phyloP scores from a whole-genome alignment of 2,888 invertebrate species.

The Patella caerulea region DNA sequence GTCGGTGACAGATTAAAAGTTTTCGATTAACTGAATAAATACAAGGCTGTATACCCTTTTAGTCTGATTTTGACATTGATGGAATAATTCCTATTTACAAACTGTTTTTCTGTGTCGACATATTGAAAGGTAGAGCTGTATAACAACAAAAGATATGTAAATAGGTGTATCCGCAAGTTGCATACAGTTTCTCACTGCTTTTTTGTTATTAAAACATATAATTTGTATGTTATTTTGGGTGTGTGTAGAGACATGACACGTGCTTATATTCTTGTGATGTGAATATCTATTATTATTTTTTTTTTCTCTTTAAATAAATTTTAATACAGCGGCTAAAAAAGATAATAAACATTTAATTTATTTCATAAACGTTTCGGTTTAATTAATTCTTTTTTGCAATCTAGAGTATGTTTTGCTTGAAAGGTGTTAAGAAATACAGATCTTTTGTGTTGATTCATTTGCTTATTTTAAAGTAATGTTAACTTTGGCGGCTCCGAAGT shows the following conservation, averaged over 20 bases:
- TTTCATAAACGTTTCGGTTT: too few relatives aligned
- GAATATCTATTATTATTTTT: too few relatives aligned
- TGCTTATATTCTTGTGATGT: too few relatives aligned
- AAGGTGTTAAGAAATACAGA: too few relatives aligned
- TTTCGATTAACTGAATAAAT: not conserved
- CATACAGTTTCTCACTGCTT: not conserved
- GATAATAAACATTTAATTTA: too few relatives aligned
- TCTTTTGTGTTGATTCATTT: too few relatives aligned
- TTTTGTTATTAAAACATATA: conserved; percentile 9
- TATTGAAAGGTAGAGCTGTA: not conserved
- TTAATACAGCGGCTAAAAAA: too few relatives aligned
- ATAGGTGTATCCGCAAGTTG: not conserved
- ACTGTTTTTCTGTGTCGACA: not conserved
- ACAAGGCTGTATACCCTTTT: not conserved
- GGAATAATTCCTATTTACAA: conserved; percentile 10
- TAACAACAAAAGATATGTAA: not conserved
- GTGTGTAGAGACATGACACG: not conserved
- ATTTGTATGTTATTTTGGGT: not conserved
- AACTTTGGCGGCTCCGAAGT: too few relatives aligned
- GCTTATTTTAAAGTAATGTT: too few relatives aligned
- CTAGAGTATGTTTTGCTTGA: too few relatives aligned
- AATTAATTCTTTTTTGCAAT: too few relatives aligned
- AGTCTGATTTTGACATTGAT: conserved; percentile 1
- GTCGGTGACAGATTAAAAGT: not conserved
- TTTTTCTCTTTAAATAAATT: too few relatives aligned